A percentile compares a stretch with the other conserved stretches of the same genome.
Evolutionary conservation across 2,797 vertebrate species (phyloP).

Genomic region (Helarctos malayanus): DNA sequence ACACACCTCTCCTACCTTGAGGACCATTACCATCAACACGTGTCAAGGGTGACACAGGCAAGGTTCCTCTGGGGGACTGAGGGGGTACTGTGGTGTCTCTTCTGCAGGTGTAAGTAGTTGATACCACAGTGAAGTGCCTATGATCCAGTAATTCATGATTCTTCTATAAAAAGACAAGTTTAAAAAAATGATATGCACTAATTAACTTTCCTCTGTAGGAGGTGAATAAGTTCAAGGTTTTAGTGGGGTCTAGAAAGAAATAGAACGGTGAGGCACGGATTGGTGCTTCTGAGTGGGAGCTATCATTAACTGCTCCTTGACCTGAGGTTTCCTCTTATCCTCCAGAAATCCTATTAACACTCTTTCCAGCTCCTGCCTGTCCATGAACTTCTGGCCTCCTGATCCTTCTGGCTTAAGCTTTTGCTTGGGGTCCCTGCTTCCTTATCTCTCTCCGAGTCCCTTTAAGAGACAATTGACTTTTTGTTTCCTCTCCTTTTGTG

Average conservation of each 20-base stretch:
- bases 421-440: constrained; percentile 43
- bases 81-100: not conserved
- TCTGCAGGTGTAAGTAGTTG: constrained; percentile 29
- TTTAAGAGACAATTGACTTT: constrained; percentile 65
- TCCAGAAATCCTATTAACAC: constrained; percentile 28
- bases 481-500: constrained; percentile 63
- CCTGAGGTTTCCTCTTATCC: constrained; percentile 41
- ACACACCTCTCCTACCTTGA: not conserved
- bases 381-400: not conserved
- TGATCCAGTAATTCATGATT: not conserved
- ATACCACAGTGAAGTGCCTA: not conserved
- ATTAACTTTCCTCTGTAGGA: constrained; percentile 57
- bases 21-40: not conserved
- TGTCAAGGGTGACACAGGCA: not conserved
- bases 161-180: constrained; percentile 54
- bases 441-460: not conserved
- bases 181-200: constrained; percentile 33
- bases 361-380: not conserved
- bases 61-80: not conserved
- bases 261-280: not conserved
- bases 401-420: not conserved
- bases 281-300: not conserved
- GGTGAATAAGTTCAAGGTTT: constrained; percentile 36
- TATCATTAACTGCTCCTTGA: constrained; percentile 64
- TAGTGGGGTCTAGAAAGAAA: not conserved